These are phyloP conservation scores for Pogonophryne albipinna DNA, from an alignment of 2,797 vertebrate species.

Conservation along the genomic window DNA sequence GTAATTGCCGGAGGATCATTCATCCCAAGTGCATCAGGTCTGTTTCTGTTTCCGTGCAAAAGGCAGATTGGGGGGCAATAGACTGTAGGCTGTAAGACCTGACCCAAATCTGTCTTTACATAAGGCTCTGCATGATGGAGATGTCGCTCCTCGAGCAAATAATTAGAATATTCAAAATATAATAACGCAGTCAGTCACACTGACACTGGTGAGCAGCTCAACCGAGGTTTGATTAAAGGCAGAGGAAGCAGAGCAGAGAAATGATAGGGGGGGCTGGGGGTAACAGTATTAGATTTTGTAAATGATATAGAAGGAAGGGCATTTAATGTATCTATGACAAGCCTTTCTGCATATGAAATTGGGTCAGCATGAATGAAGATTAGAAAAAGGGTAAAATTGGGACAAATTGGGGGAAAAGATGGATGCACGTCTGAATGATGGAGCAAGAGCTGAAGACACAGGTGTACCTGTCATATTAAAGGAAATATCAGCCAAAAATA, in stretches of 20 bases:
- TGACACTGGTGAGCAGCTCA: conserved; percentile 39
- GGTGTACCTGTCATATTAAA: conserved; percentile 44
- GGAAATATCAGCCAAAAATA: background rate
- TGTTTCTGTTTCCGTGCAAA: conserved; percentile 70
- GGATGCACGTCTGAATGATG: background rate
- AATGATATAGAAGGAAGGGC: conserved; percentile 60
- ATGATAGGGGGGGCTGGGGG: conserved; percentile 25
- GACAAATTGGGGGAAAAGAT: background rate
- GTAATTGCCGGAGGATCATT: conserved; percentile 64
- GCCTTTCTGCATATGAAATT: conserved; percentile 31
- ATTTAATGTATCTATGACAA: conserved; percentile 55
- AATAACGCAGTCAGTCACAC: conserved; percentile 59
- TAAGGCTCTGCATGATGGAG: conserved; percentile 69
- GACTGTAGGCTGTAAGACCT: conserved; percentile 63
- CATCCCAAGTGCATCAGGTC: conserved; percentile 66
- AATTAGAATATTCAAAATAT: conserved; percentile 75
- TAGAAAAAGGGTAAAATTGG: background rate
- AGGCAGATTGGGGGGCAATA: conserved; percentile 53
- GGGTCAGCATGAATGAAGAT: conserved; percentile 34
- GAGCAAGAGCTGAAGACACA: conserved; percentile 25
- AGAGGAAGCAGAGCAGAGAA: conserved; percentile 30
- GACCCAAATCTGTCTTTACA: conserved; percentile 79
- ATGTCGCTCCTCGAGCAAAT: conserved; percentile 62
- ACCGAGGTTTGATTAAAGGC: conserved; percentile 55
- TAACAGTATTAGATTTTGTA: conserved; percentile 44